Conservation (phyloP, 2,113 vertebrate species). For the cat (Felis catus) region F.catus_Fca126_mat1.0 CM031417.1:75237501-75238000, state of each 20-base stretch:
- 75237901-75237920: not conserved
- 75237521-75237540: not conserved
- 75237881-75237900: not conserved
- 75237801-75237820: not conserved
- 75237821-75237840: not conserved
- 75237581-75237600: not conserved
- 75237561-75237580: not conserved
- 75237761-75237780: not conserved
- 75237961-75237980: not conserved
- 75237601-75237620: not conserved
- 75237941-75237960: not conserved
- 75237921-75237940: not conserved
- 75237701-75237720: not conserved
- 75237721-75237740: not conserved
- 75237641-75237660: not conserved
- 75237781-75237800: not conserved
- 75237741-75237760: not conserved
- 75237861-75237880: not conserved
- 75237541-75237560: not conserved
- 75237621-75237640: not conserved
- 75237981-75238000: conserved; percentile 33
- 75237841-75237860: not conserved
- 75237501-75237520: not conserved
- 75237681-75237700: not conserved
- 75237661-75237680: not conserved